Conservation (phyloP, 2,888 invertebrate species). For the Argyresthia goedartella region DNA sequence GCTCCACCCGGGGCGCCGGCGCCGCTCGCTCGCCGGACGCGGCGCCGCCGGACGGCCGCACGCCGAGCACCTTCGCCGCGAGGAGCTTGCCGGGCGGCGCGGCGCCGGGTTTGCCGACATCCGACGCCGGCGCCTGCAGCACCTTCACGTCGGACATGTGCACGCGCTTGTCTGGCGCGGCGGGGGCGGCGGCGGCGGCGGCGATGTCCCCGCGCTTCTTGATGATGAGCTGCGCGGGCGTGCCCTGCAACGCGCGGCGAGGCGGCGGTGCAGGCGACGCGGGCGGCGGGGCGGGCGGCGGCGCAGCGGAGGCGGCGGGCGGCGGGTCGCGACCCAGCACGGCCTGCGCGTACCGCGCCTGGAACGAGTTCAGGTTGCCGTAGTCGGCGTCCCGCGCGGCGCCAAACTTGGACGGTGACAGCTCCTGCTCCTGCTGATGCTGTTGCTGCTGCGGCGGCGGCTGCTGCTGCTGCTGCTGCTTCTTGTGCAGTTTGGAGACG, state of each 20-base stretch:
- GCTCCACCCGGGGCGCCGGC: no score
- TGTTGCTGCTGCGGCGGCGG: conserved; percentile 25
- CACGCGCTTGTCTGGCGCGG: conserved; percentile 52
- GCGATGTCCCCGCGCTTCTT: conserved; percentile 43
- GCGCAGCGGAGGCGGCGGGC: conserved; percentile 44
- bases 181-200: no score
- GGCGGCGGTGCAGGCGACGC: conserved; percentile 34
- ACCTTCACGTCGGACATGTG: conserved; percentile 55
- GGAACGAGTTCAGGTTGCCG: conserved; percentile 56
- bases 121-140: conserved; percentile 49
- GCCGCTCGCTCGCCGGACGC: no score
- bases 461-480: no score
- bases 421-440: conserved; percentile 25
- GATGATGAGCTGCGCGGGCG: conserved; percentile 53
- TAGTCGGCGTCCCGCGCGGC: conserved; percentile 39
- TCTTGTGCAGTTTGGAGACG: conserved; percentile 32
- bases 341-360: conserved; percentile 60
- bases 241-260: conserved; percentile 34
- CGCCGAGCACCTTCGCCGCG: conserved; percentile 55
- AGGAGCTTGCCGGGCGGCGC: conserved; percentile 51
- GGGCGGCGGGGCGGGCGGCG: conserved; percentile 42
- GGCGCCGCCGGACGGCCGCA: no score
- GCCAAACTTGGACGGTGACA: conserved; percentile 43
- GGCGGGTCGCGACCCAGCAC: conserved; percentile 48
- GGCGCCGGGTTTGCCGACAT: conserved; percentile 52